Evolutionary conservation across 2,113 vertebrate genomes (phyloP), one percentile per base, ranked within the genome.

Genomic region (Chaetodon trifascialis): DNA sequence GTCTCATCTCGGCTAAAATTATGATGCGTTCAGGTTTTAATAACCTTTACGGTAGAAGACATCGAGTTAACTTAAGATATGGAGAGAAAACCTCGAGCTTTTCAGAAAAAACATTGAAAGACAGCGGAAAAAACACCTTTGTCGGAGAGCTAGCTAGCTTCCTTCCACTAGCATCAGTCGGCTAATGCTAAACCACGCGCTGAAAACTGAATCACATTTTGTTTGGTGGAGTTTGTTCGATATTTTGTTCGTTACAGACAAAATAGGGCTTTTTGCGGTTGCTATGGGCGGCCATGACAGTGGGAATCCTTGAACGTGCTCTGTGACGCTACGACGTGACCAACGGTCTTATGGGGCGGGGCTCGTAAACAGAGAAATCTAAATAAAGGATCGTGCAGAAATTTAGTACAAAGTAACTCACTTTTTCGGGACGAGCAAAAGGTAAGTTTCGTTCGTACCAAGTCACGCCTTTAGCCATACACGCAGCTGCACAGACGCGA

Each of bases 311-410:
- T 0, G 52, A 73, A 85, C 84, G 83, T 84, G 8, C 46, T 0
- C 12, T n/a, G 73, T 86, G 87, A 93, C 94, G 91, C 52, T 1
- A 12, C 30, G 89, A 94, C 94, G 93, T 94, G 19, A 79, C 66
- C 72, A 73, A 79, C 89, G 80, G 88, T 79, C 42, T 49, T 76
- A 76, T 88, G 91, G 94, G 95, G 95, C 95, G 94, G 94, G 94
- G 94, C 94, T 86, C 89, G 84, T 84, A 90, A 92, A 92, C 91
- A 89, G 88, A 91, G 87, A 87, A 92, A 91, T 92, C 94, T 92
- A 93, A 95, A 94, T 93, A 95, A 95, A 95, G 94, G 91, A 90
- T 88, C 92, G 93, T 92, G 91, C 91, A 94, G 93, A 89, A 88
- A 90, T 92, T 91, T 86, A 58, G 68, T 63, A 63, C 40, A 71